Evolutionary conservation across 2,888 invertebrate genomes (phyloP).

Genomic region (Plagodis dolabraria): DNA sequence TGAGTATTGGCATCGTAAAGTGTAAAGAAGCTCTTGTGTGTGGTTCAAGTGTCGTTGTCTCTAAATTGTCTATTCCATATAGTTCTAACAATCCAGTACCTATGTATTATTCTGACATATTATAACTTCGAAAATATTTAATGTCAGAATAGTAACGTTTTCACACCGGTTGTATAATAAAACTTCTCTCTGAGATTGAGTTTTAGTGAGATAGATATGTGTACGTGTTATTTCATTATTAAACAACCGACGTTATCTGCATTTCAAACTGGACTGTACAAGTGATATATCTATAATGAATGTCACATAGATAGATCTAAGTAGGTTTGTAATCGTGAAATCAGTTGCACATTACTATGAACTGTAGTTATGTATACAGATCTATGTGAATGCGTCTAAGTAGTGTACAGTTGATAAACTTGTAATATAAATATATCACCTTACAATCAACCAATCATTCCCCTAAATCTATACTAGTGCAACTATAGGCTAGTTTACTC

Average conservation of each 20-base stretch:
- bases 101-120: slow-evolving; percentile 7
- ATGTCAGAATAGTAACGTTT: slow-evolving; percentile 9
- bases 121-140: slow-evolving; percentile 6
- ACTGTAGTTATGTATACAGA: no score
- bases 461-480: slow-evolving; percentile 67
- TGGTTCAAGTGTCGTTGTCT: slow-evolving; percentile 81
- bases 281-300: slow-evolving; percentile 44
- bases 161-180: slow-evolving; percentile 22
- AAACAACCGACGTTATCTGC: slow-evolving; percentile 27
- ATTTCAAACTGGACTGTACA: slow-evolving; percentile 18
- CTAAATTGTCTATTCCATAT: slow-evolving; percentile 63
- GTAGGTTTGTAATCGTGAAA: background rate
- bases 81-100: slow-evolving; percentile 28
- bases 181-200: slow-evolving; percentile 3
- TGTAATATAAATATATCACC: slow-evolving; percentile 36
- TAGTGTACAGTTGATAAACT: no score
- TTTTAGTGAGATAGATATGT: no score
- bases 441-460: slow-evolving; percentile 26
- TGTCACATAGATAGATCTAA: background rate
- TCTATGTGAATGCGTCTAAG: no score
- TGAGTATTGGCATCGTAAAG: slow-evolving; percentile 55
- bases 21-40: slow-evolving; percentile 78
- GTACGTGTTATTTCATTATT: background rate
- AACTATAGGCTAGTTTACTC: slow-evolving; percentile 67
- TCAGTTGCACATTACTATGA: no score